A percentile compares a stretch with the other conserved stretches of the same genome.
Conservation (phyloP, 2,113 vertebrate species). For the Perognathus longimembris region DNA sequence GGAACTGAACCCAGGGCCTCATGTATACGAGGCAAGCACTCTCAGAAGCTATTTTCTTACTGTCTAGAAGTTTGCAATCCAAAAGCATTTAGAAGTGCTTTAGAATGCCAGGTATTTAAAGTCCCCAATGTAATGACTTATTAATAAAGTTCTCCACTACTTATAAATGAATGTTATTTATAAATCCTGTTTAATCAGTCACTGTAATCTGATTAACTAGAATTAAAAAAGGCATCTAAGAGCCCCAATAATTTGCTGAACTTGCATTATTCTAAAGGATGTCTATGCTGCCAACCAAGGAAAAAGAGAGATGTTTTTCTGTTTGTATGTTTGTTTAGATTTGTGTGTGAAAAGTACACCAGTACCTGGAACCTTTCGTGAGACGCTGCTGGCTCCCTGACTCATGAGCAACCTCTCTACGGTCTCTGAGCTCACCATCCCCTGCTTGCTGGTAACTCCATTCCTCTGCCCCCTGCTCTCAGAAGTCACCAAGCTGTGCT, state of each 20-base stretch:
- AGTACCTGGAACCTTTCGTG: slow-evolving; percentile 46
- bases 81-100: slow-evolving; percentile 54
- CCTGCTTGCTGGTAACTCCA: slow-evolving; percentile 62
- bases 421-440: slow-evolving; percentile 67
- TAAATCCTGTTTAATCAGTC: slow-evolving; percentile 74
- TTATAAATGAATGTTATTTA: slow-evolving; percentile 73
- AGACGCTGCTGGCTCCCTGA: neutral
- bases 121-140: slow-evolving; percentile 69
- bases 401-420: slow-evolving; percentile 65
- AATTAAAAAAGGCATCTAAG: slow-evolving; percentile 77
- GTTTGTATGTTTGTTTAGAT: neutral
- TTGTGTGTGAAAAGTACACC: slow-evolving; percentile 67
- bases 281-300: slow-evolving; percentile 73
- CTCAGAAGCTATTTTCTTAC: slow-evolving; percentile 49
- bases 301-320: slow-evolving; percentile 51
- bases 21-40: too few relatives aligned
- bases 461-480: slow-evolving; percentile 61
- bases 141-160: slow-evolving; percentile 67
- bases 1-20: too few relatives aligned
- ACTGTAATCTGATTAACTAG: slow-evolving; percentile 71
- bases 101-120: slow-evolving; percentile 70
- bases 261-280: slow-evolving; percentile 30
- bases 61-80: slow-evolving; percentile 6
- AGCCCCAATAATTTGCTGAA: slow-evolving; percentile 75
- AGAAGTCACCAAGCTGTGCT: slow-evolving; percentile 70